Base-by-base conservation (phyloP, 2,113 vertebrate species). In the Lonchura striata region DNA sequence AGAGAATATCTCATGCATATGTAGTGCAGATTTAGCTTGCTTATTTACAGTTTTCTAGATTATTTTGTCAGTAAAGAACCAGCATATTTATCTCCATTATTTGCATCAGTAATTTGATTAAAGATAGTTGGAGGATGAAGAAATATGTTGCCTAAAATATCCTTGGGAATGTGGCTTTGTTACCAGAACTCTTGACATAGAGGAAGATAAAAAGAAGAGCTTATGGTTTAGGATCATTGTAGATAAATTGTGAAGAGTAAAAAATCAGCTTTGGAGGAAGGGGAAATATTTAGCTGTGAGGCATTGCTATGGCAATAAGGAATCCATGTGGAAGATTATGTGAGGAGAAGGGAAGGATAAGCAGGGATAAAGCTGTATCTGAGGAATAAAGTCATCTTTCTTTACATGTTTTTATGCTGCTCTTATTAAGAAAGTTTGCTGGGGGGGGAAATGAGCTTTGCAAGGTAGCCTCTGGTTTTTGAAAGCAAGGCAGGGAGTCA, bases 251-350 rank as follows among this genome's bases (percentile, higher is more conserved):
- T 90, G 85, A 88, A 95, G 82, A 95, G 88, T 68, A 57, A 95
- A 88, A 95, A 95, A 95, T 95, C 85, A 92, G 82, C 93, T 96
- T 95, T 92, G 88, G 90, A 94, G n/a, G 44, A 96, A 94, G n/a
- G 72, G 60, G 37, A 93, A 94, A 68, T 95, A 95, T 78, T 90
- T 94, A 96, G 95, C 93, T 96, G 85, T 88, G 68, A 96, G 90
- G 79, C 90, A 96, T 94, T 88, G 85, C 92, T 96, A 90, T 93
- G 88, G 90, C 90, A 97, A 90, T 96, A 86, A 91, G 72, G 90
- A 96, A 90, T 88, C 75, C 0, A 5, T 68, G 88, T 93, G 68
- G 79, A 92, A 83, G 92, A 96, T 94, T 93, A 93, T 83, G 68
- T 84, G 71, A 96, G 79, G 90, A 76, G 92, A 94, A 94, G 82